These are phyloP conservation scores for Platorchestia sp. DNA, from an alignment of 1,140 invertebrate species.

Conservation along the genomic window DNA sequence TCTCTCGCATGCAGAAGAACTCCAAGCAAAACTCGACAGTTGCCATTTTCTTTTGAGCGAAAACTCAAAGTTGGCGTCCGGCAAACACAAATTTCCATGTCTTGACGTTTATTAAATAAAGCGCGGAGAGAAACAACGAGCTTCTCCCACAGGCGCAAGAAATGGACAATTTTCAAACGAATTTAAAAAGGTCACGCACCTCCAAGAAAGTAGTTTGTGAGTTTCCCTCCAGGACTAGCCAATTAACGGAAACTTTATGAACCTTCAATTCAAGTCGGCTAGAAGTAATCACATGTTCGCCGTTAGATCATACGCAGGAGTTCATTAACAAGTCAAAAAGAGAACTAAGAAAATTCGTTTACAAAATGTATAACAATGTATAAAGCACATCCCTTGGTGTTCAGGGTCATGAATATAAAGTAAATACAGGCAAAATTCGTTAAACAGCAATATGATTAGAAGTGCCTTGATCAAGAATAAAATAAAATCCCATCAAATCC, in stretches of 20 bases:
- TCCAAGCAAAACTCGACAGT: constrained; percentile 6
- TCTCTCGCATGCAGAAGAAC: constrained; percentile 6
- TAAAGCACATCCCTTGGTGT: no score
- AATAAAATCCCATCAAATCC: no score
- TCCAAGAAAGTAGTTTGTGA: not conserved
- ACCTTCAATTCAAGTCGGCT: not conserved
- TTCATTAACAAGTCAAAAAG: not conserved
- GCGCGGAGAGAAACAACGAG: not conserved
- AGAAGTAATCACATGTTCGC: not conserved
- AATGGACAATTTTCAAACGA: not conserved
- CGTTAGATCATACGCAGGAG: not conserved
- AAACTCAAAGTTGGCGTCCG: constrained; percentile 6
- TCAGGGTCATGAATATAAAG: no score
- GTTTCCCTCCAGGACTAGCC: not conserved
- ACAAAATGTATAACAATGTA: no score
- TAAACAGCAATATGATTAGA: no score
- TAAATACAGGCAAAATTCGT: no score
- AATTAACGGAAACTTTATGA: not conserved
- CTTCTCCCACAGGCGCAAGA: not conserved
- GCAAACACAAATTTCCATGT: constrained; percentile 8
- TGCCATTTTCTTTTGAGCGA: not conserved
- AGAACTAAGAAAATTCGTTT: no score
- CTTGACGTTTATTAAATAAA: constrained; percentile 10
- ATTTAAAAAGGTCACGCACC: not conserved
- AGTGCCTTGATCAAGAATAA: no score